These are phyloP conservation scores for Mamestra configurata DNA, from an alignment of 1,140 invertebrate genomes.

Conservation along the genomic window DNA sequence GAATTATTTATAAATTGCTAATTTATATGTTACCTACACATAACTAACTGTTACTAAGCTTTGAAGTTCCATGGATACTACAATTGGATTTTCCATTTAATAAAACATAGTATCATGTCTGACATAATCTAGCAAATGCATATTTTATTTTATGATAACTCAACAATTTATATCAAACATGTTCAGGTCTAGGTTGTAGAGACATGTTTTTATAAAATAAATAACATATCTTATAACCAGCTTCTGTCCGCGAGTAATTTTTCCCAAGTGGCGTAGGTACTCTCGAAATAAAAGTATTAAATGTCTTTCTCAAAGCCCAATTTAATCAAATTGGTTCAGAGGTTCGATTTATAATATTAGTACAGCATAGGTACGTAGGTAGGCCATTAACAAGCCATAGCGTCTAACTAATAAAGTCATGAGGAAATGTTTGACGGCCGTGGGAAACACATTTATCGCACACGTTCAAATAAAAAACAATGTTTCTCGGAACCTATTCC, in stretches of 20 bases:
- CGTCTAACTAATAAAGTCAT: background rate
- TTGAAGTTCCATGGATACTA: background rate
- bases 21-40: conserved; percentile 9
- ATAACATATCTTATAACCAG: too few relatives aligned
- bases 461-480: background rate
- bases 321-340: too few relatives aligned
- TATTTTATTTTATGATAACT: background rate
- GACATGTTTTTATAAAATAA: too few relatives aligned
- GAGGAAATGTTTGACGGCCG: conserved; percentile 16
- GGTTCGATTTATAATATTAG: too few relatives aligned
- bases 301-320: too few relatives aligned
- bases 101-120: background rate
- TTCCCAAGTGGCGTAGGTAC: too few relatives aligned
- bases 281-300: too few relatives aligned
- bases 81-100: background rate
- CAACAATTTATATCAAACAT: too few relatives aligned
- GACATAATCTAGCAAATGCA: background rate
- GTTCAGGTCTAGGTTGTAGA: too few relatives aligned
- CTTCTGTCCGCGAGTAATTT: too few relatives aligned
- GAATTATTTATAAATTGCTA: conserved; percentile 3
- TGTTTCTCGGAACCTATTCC: conserved; percentile 14
- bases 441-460: conserved; percentile 25
- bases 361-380: too few relatives aligned
- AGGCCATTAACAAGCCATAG: background rate
- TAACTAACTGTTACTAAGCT: background rate